phyloP scores from a whole-genome alignment of 2,113 vertebrate genomes.

The Bubo scandiacus region DNA sequence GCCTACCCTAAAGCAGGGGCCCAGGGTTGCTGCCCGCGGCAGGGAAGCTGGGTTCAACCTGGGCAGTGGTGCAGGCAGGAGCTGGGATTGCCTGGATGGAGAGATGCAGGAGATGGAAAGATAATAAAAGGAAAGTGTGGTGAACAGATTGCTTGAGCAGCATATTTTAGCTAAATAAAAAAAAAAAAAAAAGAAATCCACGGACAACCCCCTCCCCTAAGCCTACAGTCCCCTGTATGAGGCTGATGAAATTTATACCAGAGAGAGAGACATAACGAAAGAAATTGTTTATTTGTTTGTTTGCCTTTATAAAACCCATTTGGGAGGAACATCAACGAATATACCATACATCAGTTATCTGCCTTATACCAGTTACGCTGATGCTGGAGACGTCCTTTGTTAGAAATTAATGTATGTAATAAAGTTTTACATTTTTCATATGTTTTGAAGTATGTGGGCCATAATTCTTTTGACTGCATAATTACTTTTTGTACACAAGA shows the following conservation, averaged over 20 bases:
- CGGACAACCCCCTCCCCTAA: background rate
- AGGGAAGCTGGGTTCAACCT: background rate
- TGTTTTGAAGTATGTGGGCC: constrained; percentile 81
- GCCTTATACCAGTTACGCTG: constrained; percentile 73
- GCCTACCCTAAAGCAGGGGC: background rate
- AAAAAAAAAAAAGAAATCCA: background rate
- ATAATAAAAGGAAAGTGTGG: background rate
- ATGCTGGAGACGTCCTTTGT: constrained; percentile 77
- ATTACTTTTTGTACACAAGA: constrained; percentile 85
- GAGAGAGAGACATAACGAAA: constrained; percentile 68
- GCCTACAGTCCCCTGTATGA: constrained; percentile 11
- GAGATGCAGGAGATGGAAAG: background rate
- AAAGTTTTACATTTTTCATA: constrained; percentile 88
- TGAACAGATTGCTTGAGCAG: background rate
- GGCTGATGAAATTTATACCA: constrained; percentile 73
- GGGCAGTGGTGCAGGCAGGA: background rate
- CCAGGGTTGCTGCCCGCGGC: background rate
- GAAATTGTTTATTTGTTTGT: constrained; percentile 84
- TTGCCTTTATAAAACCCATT: constrained; percentile 81
- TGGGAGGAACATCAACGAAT: constrained; percentile 74
- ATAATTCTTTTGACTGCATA: constrained; percentile 84
- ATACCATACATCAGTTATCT: constrained; percentile 77
- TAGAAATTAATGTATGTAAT: constrained; percentile 85
- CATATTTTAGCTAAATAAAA: constrained; percentile 42
- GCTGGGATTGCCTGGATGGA: background rate